Base-by-base conservation (phyloP, 1,140 invertebrate genomes). In the Cepaea nemoralis region DNA sequence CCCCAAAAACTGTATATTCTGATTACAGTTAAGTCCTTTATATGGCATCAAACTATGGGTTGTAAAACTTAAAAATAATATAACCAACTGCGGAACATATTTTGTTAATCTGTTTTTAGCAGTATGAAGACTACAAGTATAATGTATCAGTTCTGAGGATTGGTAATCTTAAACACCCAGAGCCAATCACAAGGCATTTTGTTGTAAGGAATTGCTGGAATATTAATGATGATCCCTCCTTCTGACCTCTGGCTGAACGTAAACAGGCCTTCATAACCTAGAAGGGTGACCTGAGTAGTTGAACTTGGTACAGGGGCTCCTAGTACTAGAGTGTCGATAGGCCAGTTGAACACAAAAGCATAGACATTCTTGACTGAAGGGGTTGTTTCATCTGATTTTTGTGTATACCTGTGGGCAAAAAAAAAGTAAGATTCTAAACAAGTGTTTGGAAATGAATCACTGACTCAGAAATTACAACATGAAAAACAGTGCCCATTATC, bases 121-220 rank as follows among this genome's bases (percentile, higher is more conserved):
- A n/a, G n/a, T n/a, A n/a, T n/a, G n/a, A n/a, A n/a, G n/a, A n/a
- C n/a, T n/a, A n/a, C n/a, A n/a, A n/a, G n/a, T n/a, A n/a, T n/a
- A n/a, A 63, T 16, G 16, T 70, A 70, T 66, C 55, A 77, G 75
- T 77, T 77, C 3, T 22, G 22, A 5, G 31, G 24, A 27, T 83
- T 79, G 16, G 78, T 71, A 31, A 83, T 27, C 39, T 76, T 82
- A 75, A 89, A 85, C 12, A 88, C 85, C 88, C 88, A 89, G 14
- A 85, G 86, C 83, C 85, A 86, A 40, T 86, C 39, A 84, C 86
- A 87, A 12, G 88, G 88, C 76, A 89, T 84, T 42, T 87, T 80
- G 59, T 84, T 84, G 42, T 82, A 76, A 8, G 85, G 82, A 59
- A 89, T 84, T 8, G 40, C 27, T 22, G 88, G 87, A 45, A 88